phyloP scores from a whole-genome alignment of 2,888 invertebrate species.

The Monochamus alternatus region DNA sequence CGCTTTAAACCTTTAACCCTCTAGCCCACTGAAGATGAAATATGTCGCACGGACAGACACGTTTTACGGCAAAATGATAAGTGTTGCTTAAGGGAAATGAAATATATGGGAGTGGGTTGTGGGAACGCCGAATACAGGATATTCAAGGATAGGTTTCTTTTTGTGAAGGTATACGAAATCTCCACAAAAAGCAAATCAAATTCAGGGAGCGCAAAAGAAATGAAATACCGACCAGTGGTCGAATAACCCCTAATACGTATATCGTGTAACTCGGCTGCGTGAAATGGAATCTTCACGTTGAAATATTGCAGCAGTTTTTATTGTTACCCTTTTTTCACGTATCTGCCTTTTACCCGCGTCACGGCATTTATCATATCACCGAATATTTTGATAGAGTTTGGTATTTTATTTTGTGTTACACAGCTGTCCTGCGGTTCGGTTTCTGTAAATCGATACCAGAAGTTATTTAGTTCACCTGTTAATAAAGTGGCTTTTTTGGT shows the following conservation, averaged over 20 bases:
- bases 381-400: neutral
- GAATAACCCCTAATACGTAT: slow-evolving; percentile 27
- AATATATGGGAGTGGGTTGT: slow-evolving; percentile 13
- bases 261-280: slow-evolving; percentile 24
- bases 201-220: slow-evolving; percentile 26
- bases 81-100: slow-evolving; percentile 19
- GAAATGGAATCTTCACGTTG: slow-evolving; percentile 24
- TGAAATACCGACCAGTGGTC: slow-evolving; percentile 25
- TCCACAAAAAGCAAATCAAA: slow-evolving; percentile 26
- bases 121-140: slow-evolving; percentile 14
- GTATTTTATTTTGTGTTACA: neutral
- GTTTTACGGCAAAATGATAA: slow-evolving; percentile 11
- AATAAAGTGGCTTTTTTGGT: neutral
- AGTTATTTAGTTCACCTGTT: neutral
- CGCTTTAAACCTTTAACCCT: neutral
- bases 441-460: neutral
- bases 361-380: slow-evolving; percentile 11
- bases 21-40: neutral
- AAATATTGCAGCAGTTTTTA: slow-evolving; percentile 20
- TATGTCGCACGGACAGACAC: slow-evolving; percentile 2
- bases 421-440: neutral
- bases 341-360: slow-evolving; percentile 7
- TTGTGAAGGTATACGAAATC: slow-evolving; percentile 22
- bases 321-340: slow-evolving; percentile 10
- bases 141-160: slow-evolving; percentile 24